Evolutionary conservation across 2,797 vertebrate species (phyloP).

Genomic region (Poeciliopsis infans): DNA sequence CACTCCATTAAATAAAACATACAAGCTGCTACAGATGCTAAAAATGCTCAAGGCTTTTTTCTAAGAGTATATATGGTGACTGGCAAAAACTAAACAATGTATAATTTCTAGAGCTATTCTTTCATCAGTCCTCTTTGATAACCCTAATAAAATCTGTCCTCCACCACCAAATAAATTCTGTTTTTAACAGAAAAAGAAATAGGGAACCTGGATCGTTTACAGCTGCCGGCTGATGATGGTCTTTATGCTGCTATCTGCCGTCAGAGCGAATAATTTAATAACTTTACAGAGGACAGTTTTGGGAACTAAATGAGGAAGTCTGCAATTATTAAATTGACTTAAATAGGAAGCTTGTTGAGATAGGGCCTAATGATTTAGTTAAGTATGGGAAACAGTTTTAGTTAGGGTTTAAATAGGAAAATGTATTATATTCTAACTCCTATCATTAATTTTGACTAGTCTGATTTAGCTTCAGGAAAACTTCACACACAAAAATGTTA

Average conservation of each 20-base stretch:
- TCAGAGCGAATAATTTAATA: slow-evolving; percentile 51
- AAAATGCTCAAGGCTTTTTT: slow-evolving; percentile 44
- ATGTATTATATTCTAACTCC: neutral
- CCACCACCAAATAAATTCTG: slow-evolving; percentile 70
- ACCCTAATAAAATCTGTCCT: slow-evolving; percentile 66
- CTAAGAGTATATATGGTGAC: slow-evolving; percentile 44
- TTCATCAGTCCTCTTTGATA: slow-evolving; percentile 54
- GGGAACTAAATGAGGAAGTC: slow-evolving; percentile 17
- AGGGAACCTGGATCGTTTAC: neutral
- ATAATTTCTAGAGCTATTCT: slow-evolving; percentile 64
- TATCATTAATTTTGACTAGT: neutral
- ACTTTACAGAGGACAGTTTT: slow-evolving; percentile 64
- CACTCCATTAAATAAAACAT: slow-evolving; percentile 59
- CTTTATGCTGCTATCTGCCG: slow-evolving; percentile 66
- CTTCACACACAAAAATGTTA: neutral
- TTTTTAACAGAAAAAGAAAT: slow-evolving; percentile 19
- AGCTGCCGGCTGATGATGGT: slow-evolving; percentile 76
- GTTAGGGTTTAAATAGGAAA: neutral
- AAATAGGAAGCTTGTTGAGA: slow-evolving; percentile 16
- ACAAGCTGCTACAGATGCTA: slow-evolving; percentile 62
- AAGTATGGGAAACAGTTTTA: neutral
- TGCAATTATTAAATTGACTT: slow-evolving; percentile 41
- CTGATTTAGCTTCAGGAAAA: slow-evolving; percentile 5
- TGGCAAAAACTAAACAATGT: slow-evolving; percentile 54
- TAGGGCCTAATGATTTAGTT: neutral